Evolutionary conservation across 30 jellyfish, hydroid and myxozoan species (phyloP).

Genomic region (Turritopsis dohrnii): DNA sequence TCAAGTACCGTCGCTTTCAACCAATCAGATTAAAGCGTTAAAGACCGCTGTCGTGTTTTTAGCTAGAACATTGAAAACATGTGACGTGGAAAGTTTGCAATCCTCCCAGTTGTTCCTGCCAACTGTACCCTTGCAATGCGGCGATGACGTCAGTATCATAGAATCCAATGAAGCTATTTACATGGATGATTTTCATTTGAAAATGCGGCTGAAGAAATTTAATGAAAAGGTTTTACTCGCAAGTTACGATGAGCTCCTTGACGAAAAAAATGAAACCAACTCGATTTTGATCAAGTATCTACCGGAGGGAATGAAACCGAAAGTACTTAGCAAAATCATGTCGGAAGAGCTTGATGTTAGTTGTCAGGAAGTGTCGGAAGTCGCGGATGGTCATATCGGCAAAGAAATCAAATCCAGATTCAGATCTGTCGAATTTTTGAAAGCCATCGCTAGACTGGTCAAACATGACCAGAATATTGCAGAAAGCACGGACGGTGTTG

Average conservation of each 20-base stretch:
- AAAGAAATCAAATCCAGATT: conserved; percentile 27
- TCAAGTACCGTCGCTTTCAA: not conserved
- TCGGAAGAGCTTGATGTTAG: conserved; percentile 26
- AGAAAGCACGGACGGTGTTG: not conserved
- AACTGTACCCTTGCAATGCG: conserved; percentile 9
- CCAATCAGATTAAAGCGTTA: conserved; percentile 29
- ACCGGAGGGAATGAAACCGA: conserved; percentile 39
- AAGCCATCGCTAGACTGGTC: conserved; percentile 40
- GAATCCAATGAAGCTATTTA: conserved; percentile 29
- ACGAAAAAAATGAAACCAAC: conserved; percentile 13
- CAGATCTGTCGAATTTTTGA: conserved; percentile 28
- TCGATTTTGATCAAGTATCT: conserved; percentile 16
- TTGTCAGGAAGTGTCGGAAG: conserved; percentile 4
- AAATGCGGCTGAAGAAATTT: conserved; percentile 33
- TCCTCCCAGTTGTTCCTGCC: conserved; percentile 41
- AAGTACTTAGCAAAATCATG: conserved; percentile 26
- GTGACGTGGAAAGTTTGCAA: not conserved
- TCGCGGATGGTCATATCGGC: conserved; percentile 41
- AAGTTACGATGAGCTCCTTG: not conserved
- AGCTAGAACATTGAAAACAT: not conserved
- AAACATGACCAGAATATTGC: conserved; percentile 26
- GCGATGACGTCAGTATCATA: conserved; percentile 16
- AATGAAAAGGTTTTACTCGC: conserved; percentile 19
- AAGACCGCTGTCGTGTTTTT: conserved; percentile 22
- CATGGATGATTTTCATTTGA: conserved; percentile 40